Percentiles rank a stretch among this genome's conserved stretches.
Evolutionary conservation across 2,797 vertebrate genomes (phyloP).

Genomic region (Coranthus polyacanthus): DNA sequence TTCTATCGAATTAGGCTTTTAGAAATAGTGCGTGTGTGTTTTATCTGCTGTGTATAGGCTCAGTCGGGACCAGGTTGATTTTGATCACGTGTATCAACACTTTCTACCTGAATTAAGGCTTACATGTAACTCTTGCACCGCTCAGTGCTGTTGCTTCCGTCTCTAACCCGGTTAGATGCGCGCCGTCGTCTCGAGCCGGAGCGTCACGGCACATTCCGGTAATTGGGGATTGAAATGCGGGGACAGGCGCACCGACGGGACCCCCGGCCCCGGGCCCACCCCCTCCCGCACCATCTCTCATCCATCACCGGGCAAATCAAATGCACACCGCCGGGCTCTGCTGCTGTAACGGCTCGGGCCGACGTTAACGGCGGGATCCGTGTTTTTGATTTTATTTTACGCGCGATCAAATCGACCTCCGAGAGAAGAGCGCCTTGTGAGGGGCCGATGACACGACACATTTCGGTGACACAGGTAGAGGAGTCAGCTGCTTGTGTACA

Average conservation of each 20-base stretch:
- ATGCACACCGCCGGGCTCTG: constrained; percentile 49
- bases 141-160: constrained; percentile 29
- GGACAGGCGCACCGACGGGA: constrained; percentile 67
- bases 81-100: constrained; percentile 32
- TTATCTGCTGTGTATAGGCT: background rate
- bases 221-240: constrained; percentile 79
- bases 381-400: constrained; percentile 63
- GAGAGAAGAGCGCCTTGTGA: constrained; percentile 34
- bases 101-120: constrained; percentile 12
- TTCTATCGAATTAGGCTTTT: no score
- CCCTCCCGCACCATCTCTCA: constrained; percentile 60
- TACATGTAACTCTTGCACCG: constrained; percentile 18
- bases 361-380: constrained; percentile 55
- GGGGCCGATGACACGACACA: constrained; percentile 76
- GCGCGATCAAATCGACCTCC: constrained; percentile 59
- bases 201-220: constrained; percentile 80
- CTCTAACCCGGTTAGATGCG: constrained; percentile 63
- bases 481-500: constrained; percentile 19
- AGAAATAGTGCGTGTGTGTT: background rate
- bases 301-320: constrained; percentile 82
- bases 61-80: background rate
- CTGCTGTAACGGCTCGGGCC: constrained; percentile 30
- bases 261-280: constrained; percentile 33
- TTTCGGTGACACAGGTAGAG: constrained; percentile 59
- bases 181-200: constrained; percentile 54